Conservation (phyloP, 2,888 invertebrate species). For the Meliscaeva auricollis region DNA sequence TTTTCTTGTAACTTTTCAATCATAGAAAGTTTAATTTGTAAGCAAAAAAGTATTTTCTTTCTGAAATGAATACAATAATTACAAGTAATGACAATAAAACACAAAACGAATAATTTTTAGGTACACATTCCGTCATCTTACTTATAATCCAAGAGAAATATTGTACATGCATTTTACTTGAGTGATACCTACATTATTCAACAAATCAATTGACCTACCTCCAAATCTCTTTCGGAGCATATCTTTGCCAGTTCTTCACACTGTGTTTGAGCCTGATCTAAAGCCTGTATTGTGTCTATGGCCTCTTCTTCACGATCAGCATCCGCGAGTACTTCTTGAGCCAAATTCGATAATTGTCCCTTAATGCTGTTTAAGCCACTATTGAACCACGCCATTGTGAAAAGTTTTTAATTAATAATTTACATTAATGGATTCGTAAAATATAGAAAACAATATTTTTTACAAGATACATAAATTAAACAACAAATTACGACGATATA, state of each 20-base stretch:
- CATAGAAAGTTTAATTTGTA: not conserved
- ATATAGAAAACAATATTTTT: slow-evolving; percentile 42
- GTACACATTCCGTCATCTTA: slow-evolving; percentile 49
- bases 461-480: slow-evolving; percentile 54
- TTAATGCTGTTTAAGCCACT: slow-evolving; percentile 87
- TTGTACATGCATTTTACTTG: not conserved
- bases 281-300: slow-evolving; percentile 78
- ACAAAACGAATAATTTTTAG: not conserved
- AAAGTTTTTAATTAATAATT: slow-evolving; percentile 24
- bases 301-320: slow-evolving; percentile 86
- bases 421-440: slow-evolving; percentile 39
- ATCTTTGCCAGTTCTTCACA: slow-evolving; percentile 68
- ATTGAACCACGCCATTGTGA: slow-evolving; percentile 89
- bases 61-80: not conserved
- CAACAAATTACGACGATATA: slow-evolving; percentile 67
- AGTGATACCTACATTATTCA: not conserved
- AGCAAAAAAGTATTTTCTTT: not conserved
- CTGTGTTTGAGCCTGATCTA: slow-evolving; percentile 63
- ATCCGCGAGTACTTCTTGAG: slow-evolving; percentile 94
- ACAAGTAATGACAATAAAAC: not conserved
- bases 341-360: slow-evolving; percentile 94
- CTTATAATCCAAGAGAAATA: not conserved
- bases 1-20: not conserved
- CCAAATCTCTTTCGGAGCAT: slow-evolving; percentile 64
- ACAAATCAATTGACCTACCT: slow-evolving; percentile 38